These are phyloP conservation scores for Gobio occitaniae DNA, from an alignment of 2,797 vertebrate species.

Conservation along the genomic window DNA sequence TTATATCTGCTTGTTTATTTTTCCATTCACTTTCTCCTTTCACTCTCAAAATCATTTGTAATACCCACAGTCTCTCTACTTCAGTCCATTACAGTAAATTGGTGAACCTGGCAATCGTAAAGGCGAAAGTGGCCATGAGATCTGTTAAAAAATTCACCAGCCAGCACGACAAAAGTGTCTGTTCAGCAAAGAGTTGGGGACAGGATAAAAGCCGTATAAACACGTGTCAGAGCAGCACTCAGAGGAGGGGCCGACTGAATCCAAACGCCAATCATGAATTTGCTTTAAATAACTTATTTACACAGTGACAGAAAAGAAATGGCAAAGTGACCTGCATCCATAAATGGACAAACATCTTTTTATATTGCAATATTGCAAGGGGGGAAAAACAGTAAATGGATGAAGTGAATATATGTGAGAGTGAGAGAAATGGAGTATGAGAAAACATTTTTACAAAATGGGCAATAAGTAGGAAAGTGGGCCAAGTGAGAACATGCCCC, in stretches of 20 bases:
- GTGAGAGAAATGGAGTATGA: not conserved
- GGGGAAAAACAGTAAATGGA: not conserved
- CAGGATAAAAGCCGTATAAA: conserved; percentile 65
- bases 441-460: not conserved
- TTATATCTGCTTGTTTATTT: conserved; percentile 52
- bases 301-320: conserved; percentile 47
- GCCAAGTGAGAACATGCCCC: not conserved
- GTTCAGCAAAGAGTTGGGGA: conserved; percentile 64
- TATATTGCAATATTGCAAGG: conserved; percentile 22
- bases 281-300: conserved; percentile 65
- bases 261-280: conserved; percentile 59
- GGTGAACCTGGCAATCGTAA: conserved; percentile 50
- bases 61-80: conserved; percentile 26
- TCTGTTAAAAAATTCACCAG: conserved; percentile 69
- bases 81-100: conserved; percentile 49
- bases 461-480: not conserved
- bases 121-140: conserved; percentile 45
- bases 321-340: conserved; percentile 16
- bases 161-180: conserved; percentile 58
- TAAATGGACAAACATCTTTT: conserved; percentile 7
- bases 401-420: conserved; percentile 6
- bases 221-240: conserved; percentile 56
- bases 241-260: conserved; percentile 25
- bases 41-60: conserved; percentile 48
- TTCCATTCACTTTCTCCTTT: conserved; percentile 51